Evolutionary conservation across 2,113 vertebrate genomes (phyloP), one percentile per base, ranked within the genome.

Genomic region (Zosterops japonicus): DNA sequence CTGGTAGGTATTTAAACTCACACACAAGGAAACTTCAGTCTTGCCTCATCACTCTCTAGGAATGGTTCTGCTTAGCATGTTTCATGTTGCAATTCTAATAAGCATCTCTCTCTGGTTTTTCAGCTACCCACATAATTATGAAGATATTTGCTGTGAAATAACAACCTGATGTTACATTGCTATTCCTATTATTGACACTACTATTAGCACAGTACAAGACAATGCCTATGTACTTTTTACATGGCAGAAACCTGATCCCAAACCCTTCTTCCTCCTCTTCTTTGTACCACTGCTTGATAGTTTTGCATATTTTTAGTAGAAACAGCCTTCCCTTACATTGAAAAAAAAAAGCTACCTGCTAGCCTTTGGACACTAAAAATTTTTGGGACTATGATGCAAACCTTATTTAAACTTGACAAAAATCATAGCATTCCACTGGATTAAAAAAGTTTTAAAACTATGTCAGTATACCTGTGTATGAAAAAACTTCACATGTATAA

Each of bases 41-140:
- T 95, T 96, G 89, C 42, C 92, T 94, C 67, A 93, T 71, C 72
- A 81, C 94, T 97, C 87, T 96, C 94, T 96, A 96, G 88, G 95
- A 95, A 96, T 71, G 60, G 79, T n/a, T 83, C 94, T 92, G 72
- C 86, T 96, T 87, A 93, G 75, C 85, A 77, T 94, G 82, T 65
- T 88, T 93, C 67, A 83, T 67, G 71, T 70, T 74, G 63, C 31
- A 93, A 78, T 92, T 94, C 90, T 94, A 94, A 93, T 86, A 80
- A 93, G 68, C 82, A 87, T 59, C 74, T 93, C 87, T 84, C 49
- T 72, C 61, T 87, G 65, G 46, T 88, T 95, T 83, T 77, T 74
- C 55, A 92, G 69, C 72, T 91, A 82, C 92, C 94, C 80, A 78
- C 72, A 86, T 83, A 94, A 97, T 88, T 93, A 91, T 6, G 41